phyloP scores from a whole-genome alignment of 2,113 vertebrate genomes.

The Tor tambroides region DNA sequence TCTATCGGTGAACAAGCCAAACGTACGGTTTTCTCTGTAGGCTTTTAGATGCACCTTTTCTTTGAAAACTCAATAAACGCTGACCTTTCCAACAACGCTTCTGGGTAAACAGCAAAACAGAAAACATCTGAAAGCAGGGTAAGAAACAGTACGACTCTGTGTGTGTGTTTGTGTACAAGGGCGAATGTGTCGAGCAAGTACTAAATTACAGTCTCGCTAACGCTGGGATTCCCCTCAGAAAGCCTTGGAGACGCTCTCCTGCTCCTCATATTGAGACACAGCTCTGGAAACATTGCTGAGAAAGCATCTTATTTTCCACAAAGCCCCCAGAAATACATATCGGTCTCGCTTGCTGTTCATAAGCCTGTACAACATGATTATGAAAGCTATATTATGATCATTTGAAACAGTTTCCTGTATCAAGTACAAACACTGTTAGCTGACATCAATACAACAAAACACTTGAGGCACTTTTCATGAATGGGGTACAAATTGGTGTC shows the following conservation, averaged over 20 bases:
- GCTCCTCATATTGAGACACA: not conserved
- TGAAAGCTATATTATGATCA: not conserved
- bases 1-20: not conserved
- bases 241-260: not conserved
- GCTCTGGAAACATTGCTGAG: not conserved
- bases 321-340: not conserved
- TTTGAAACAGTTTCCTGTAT: not conserved
- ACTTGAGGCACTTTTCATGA: not conserved
- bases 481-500: not conserved
- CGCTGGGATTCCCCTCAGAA: not conserved
- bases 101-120: conserved; percentile 57
- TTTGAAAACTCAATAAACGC: conserved; percentile 58
- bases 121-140: conserved; percentile 52
- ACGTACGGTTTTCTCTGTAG: conserved; percentile 34
- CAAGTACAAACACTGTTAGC: not conserved
- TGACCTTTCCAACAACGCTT: conserved; percentile 69
- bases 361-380: not conserved
- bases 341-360: not conserved
- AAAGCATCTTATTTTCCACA: not conserved
- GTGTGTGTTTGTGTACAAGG: not conserved
- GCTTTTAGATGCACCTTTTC: conserved; percentile 50
- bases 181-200: not conserved
- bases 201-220: not conserved
- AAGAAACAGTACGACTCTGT: conserved; percentile 32
- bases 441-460: not conserved